These are phyloP conservation scores for Columba livia DNA, from an alignment of 2,113 vertebrate species.

Conservation along the genomic window DNA sequence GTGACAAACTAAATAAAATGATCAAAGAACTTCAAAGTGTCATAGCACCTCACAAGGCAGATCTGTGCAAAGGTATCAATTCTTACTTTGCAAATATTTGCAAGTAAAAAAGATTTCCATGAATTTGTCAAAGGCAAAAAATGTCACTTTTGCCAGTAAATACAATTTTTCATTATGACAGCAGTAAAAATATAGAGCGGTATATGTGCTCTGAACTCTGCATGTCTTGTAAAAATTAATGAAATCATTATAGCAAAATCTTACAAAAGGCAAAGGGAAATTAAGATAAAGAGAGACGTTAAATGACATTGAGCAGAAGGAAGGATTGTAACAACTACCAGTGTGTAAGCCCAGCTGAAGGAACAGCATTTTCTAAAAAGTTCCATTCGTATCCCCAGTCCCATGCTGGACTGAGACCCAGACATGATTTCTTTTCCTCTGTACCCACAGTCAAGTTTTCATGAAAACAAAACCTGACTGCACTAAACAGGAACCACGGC, in stretches of 20 bases:
- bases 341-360: background rate
- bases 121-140: conserved; percentile 62
- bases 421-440: background rate
- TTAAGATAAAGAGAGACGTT: background rate
- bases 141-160: conserved; percentile 30
- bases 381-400: background rate
- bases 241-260: background rate
- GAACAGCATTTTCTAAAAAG: background rate
- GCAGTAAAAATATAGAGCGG: background rate
- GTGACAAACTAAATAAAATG: conserved; percentile 62
- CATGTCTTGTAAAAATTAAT: background rate
- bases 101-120: conserved; percentile 62
- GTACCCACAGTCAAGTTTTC: background rate
- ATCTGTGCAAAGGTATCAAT: conserved; percentile 49
- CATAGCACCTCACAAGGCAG: conserved; percentile 45
- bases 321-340: background rate
- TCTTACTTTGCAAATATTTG: conserved; percentile 62
- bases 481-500: background rate
- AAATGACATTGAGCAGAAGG: background rate
- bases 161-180: conserved; percentile 31
- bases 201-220: background rate
- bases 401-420: background rate
- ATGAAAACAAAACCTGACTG: background rate
- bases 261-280: background rate
- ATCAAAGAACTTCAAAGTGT: conserved; percentile 71